Percentiles rank a stretch among this genome's conserved stretches.
Evolutionary conservation across 2,888 invertebrate species (phyloP).

Genomic region (Cheilosia grossa): DNA sequence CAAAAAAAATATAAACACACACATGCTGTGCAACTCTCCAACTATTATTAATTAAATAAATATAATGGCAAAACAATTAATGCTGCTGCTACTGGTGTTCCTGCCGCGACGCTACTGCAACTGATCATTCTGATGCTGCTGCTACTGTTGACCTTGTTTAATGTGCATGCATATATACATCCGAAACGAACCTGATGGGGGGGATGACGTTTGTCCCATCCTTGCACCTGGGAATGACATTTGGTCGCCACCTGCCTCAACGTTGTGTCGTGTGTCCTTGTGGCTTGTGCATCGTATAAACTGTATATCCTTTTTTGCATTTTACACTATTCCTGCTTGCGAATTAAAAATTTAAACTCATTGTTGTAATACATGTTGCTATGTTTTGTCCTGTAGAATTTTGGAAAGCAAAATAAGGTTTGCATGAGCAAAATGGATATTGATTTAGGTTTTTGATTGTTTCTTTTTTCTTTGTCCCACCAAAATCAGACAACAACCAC

Average conservation of each 20-base stretch:
- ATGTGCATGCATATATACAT: conserved; percentile 54
- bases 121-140: conserved; percentile 36
- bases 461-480: not conserved
- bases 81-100: conserved; percentile 43
- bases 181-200: conserved; percentile 33
- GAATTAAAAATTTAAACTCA: conserved; percentile 52
- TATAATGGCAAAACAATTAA: conserved; percentile 67
- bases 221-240: conserved; percentile 68
- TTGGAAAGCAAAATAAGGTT: conserved; percentile 94
- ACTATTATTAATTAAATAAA: conserved; percentile 69
- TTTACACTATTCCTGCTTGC: conserved; percentile 65
- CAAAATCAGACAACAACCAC: conserved; percentile 90
- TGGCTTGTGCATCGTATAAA: conserved; percentile 73
- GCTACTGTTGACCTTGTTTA: conserved; percentile 68
- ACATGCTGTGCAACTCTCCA: conserved; percentile 21
- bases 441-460: conserved; percentile 23
- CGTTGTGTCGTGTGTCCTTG: conserved; percentile 76
- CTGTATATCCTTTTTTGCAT: conserved; percentile 51
- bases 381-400: conserved; percentile 85
- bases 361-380: conserved; percentile 65
- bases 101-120: conserved; percentile 34
- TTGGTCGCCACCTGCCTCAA: conserved; percentile 70
- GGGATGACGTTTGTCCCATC: conserved; percentile 40
- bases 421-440: conserved; percentile 81
- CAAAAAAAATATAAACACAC: conserved; percentile 25